Base-by-base conservation (phyloP, 2,113 vertebrate genomes). In the Lipotes vexillifer region DNA sequence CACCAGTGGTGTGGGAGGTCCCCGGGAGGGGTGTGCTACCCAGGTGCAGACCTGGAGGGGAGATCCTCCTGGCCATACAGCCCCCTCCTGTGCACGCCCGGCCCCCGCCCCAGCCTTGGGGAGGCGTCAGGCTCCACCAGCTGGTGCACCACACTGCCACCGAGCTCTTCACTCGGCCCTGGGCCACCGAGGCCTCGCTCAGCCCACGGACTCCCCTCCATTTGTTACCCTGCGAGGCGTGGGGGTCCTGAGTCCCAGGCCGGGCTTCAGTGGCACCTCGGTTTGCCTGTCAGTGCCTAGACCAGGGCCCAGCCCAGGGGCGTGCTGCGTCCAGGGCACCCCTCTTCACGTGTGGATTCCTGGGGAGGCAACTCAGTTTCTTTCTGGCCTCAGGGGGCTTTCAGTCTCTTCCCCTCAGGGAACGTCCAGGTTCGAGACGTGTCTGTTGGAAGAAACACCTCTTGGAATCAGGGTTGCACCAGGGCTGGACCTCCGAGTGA, bases 271-370 rank as follows among this genome's bases (percentile, higher is more conserved):
- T 6, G 80, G 66, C 68, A 2, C 23, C 10, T 27, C 5, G 29
- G 41, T 18, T 41, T 44, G 61, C 68, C 8, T 5, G 36, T 41
- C 38, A 11, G 23, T 44, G 77, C 61, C 29, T 33, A 55, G 52
- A 3, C 17, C 65, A 5, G 46, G 68, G 75, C 13, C 46, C 15
- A 2, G 66, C 74, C 36, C 41, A 21, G 1, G 88, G 36, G 20
- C 3, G 1, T 3, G 25, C n/a, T 0, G 0, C 21, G 23, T 66
- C 63, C 46, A n/a, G 66, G 38, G 59, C 33, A 1, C 31, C 4
- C 1, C n/a, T 5, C 18, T 31, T 13, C 1, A 9, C 13, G 8
- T 2, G 23, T 6, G 36, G 20, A 11, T 44, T 44, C 49, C 38
- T 65, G 25, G 29, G 63, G 59, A 29, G 46, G 49, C n/a, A 4